Conservation (phyloP, 2,797 vertebrate genomes). For the Euthynnus affinis region DNA sequence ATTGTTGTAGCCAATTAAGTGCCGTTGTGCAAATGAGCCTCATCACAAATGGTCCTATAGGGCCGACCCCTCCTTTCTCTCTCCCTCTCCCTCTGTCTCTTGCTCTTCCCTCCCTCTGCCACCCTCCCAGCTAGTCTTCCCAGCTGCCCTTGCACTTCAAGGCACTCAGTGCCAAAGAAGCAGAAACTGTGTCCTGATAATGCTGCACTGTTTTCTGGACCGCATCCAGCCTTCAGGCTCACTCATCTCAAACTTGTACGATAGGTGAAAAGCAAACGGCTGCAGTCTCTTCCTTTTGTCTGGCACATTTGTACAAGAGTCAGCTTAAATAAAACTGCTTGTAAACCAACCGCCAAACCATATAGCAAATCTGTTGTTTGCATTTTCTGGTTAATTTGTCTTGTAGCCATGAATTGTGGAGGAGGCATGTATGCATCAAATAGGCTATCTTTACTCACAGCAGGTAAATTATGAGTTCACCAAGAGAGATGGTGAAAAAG, state of each 20-base stretch:
- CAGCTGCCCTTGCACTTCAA: slow-evolving; percentile 84
- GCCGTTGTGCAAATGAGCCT: slow-evolving; percentile 98
- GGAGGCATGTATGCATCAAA: slow-evolving; percentile 55
- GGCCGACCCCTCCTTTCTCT: slow-evolving; percentile 83
- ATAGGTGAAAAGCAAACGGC: slow-evolving; percentile 70
- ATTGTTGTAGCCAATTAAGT: slow-evolving; percentile 99
- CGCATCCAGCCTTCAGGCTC: slow-evolving; percentile 73
- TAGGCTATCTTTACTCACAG: slow-evolving; percentile 64
- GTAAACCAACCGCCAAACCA: slow-evolving; percentile 46
- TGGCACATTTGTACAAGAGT: slow-evolving; percentile 37
- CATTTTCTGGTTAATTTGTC: slow-evolving; percentile 54
- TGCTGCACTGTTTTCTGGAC: slow-evolving; percentile 78
- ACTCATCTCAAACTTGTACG: slow-evolving; percentile 74
- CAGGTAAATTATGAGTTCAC: slow-evolving; percentile 69
- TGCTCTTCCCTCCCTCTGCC: slow-evolving; percentile 69
- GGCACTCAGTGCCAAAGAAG: slow-evolving; percentile 80
- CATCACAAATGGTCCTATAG: slow-evolving; percentile 98
- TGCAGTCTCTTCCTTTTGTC: slow-evolving; percentile 57
- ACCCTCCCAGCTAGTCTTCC: slow-evolving; percentile 77
- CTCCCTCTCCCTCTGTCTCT: slow-evolving; percentile 70
- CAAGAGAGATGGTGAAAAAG: slow-evolving; percentile 64
- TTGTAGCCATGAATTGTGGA: slow-evolving; percentile 40
- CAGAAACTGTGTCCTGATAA: slow-evolving; percentile 82
- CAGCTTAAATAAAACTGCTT: slow-evolving; percentile 47
- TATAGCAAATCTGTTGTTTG: slow-evolving; percentile 56